Percentiles rank a stretch among this genome's conserved stretches.
phyloP scores from a whole-genome alignment of 1,140 invertebrate species.

The Zaprionus camerounensis region DNA sequence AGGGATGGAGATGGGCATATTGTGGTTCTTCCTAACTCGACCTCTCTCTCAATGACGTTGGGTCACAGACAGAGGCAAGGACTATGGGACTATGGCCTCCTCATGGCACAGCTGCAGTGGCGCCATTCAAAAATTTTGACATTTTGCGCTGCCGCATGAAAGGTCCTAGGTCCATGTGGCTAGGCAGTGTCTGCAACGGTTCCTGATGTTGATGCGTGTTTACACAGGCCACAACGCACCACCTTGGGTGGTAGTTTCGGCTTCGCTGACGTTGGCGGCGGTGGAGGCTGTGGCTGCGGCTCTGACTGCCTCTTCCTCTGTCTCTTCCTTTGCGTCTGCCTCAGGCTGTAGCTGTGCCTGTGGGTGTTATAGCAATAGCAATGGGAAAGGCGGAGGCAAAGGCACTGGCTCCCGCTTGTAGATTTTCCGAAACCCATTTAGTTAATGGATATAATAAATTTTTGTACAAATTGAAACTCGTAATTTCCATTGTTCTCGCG shows the following conservation, averaged over 20 bases:
- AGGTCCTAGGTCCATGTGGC: constrained; percentile 50
- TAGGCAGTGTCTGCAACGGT: constrained; percentile 30
- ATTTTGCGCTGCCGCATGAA: constrained; percentile 68
- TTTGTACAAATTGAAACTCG: constrained; percentile 83
- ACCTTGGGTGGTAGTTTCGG: constrained; percentile 38
- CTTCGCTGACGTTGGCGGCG: not conserved
- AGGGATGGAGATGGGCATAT: constrained; percentile 18
- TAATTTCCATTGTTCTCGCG: constrained; percentile 83
- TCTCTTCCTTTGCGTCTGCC: not conserved
- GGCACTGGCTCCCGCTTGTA: constrained; percentile 36
- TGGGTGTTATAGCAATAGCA: constrained; percentile 24
- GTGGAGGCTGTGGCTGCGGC: not conserved
- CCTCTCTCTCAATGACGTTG: constrained; percentile 29
- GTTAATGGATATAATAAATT: constrained; percentile 84
- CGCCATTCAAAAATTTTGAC: constrained; percentile 79
- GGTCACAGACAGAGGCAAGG: constrained; percentile 19
- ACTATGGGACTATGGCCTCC: constrained; percentile 1
- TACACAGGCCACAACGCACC: constrained; percentile 50
- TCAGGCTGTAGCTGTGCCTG: not conserved
- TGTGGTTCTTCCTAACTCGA: constrained; percentile 52
- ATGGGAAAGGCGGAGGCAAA: not conserved
- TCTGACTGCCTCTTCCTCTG: not conserved
- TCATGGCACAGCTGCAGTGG: constrained; percentile 67
- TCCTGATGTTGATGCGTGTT: constrained; percentile 58
- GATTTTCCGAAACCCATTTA: constrained; percentile 82